A percentile compares a stretch with the other conserved stretches of the same genome.
Conservation (phyloP, 2,888 invertebrate genomes). For the Icerya purchasi region DNA sequence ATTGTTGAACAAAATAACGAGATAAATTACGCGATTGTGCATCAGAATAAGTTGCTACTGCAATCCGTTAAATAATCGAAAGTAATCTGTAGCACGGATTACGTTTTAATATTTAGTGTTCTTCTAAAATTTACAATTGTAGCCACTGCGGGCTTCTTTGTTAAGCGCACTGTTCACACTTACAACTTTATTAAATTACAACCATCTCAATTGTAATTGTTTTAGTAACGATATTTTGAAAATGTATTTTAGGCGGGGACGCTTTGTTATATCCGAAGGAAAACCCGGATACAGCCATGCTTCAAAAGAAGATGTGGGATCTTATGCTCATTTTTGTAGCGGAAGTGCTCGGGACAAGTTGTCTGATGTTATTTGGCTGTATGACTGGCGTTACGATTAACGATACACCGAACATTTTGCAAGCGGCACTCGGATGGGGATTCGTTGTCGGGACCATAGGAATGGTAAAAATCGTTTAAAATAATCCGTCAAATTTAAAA, state of each 20-base stretch:
- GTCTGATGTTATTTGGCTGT: constrained; percentile 48
- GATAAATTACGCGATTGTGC: too few relatives aligned
- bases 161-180: too few relatives aligned
- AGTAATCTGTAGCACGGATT: too few relatives aligned
- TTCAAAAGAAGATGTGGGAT: neutral
- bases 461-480: neutral
- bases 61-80: too few relatives aligned
- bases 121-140: too few relatives aligned
- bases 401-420: constrained; percentile 26
- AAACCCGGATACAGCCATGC: neutral
- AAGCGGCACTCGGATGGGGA: constrained; percentile 27
- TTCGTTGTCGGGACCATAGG: constrained; percentile 13
- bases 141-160: too few relatives aligned
- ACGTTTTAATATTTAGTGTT: too few relatives aligned
- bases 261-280: neutral
- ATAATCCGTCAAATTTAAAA: neutral
- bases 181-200: too few relatives aligned
- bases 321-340: constrained; percentile 28
- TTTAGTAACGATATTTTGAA: too few relatives aligned
- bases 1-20: too few relatives aligned
- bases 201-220: too few relatives aligned
- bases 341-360: constrained; percentile 43
- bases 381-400: constrained; percentile 29
- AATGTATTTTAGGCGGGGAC: neutral
- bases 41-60: too few relatives aligned